phyloP scores from a whole-genome alignment of 1,140 invertebrate species.

The Globodera rostochiensis region DNA sequence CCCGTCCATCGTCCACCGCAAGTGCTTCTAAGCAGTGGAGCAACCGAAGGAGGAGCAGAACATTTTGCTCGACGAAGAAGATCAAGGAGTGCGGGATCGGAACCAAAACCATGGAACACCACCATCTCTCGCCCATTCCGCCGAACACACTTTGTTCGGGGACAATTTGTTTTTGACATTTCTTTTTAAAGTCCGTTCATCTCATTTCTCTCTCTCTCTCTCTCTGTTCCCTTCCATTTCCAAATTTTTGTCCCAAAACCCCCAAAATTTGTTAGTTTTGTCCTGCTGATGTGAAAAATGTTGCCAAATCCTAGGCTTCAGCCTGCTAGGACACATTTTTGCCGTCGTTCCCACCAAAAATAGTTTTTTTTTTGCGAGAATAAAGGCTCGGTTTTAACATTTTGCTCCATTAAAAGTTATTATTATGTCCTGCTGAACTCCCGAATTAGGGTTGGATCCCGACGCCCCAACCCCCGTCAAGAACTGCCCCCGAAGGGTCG shows the following conservation, averaged over 20 bases:
- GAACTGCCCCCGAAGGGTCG: no score
- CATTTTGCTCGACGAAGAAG: background rate
- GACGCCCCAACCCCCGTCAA: no score
- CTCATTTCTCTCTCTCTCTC: background rate
- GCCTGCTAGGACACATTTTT: background rate
- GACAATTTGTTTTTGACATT: background rate
- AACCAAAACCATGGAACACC: background rate
- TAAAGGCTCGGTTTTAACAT: background rate
- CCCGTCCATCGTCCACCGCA: constrained; percentile 70
- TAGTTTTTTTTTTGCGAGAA: background rate
- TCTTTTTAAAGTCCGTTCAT: background rate
- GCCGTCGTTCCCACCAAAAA: background rate
- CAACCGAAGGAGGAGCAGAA: background rate
- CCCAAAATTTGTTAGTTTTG: no score
- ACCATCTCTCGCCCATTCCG: background rate
- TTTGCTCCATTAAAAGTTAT: no score
- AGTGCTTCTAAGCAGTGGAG: constrained; percentile 59
- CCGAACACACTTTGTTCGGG: no score
- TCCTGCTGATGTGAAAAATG: background rate
- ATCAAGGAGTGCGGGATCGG: background rate
- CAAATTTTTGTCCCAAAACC: no score
- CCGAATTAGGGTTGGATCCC: no score
- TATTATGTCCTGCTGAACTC: no score
- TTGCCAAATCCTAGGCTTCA: background rate
- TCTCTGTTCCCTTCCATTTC: no score